A percentile compares a stretch with the other conserved stretches of the same genome.
These are phyloP conservation scores for Grallaria varia DNA, from an alignment of 2,113 vertebrate genomes.

Conservation along the genomic window DNA sequence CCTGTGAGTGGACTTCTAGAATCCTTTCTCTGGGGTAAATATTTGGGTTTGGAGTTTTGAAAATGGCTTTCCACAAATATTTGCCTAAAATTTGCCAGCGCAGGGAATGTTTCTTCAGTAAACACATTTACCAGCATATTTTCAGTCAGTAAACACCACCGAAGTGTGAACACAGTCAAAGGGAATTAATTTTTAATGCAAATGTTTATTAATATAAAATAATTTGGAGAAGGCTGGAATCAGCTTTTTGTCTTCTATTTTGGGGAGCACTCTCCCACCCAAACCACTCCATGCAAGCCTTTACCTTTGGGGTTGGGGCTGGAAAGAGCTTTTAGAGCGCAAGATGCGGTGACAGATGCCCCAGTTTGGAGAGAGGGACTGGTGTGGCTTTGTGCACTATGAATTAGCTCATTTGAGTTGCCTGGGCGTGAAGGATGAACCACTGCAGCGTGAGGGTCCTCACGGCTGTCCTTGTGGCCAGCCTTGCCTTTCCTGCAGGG, in stretches of 20 bases:
- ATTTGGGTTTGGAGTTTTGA: conserved; percentile 49
- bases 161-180: conserved; percentile 1
- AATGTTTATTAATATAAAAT: not conserved
- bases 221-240: not conserved
- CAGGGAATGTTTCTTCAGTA: conserved; percentile 57
- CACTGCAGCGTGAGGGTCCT: not conserved
- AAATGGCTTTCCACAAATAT: conserved; percentile 63
- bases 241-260: not conserved
- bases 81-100: conserved; percentile 47
- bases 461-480: not conserved
- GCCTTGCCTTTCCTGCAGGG: not conserved
- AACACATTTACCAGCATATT: conserved; percentile 49
- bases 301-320: not conserved
- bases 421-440: not conserved
- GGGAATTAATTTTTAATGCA: conserved; percentile 17
- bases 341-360: fast-evolving
- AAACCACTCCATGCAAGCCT: not conserved
- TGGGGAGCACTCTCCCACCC: not conserved
- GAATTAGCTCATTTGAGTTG: not conserved
- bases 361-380: not conserved
- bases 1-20: not conserved
- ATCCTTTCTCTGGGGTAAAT: conserved; percentile 36
- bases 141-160: conserved; percentile 40
- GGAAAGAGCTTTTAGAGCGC: not conserved
- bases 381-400: fast-evolving